These are phyloP conservation scores for Sitobion miscanthi DNA, from an alignment of 1,140 invertebrate species.

Conservation along the genomic window DNA sequence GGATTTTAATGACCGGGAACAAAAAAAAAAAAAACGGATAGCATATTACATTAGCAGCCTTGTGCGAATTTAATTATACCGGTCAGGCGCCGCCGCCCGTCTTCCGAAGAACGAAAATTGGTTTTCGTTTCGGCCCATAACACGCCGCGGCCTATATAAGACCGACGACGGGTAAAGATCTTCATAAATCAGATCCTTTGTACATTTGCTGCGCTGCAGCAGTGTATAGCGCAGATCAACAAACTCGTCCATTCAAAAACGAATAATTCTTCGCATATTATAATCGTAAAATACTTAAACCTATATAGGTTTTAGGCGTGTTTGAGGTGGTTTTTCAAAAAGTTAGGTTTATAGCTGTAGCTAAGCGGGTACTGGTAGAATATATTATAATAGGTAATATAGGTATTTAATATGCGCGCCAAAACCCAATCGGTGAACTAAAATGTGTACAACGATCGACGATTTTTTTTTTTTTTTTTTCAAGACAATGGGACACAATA, in stretches of 20 bases:
- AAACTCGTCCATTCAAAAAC: background rate
- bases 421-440: background rate
- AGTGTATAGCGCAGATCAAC: background rate
- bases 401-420: background rate
- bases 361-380: too few species aligned
- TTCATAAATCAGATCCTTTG: background rate
- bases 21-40: background rate
- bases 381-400: too few species aligned
- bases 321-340: too few species aligned
- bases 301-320: too few species aligned
- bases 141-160: background rate
- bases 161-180: background rate
- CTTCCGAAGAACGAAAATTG: background rate
- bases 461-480: background rate
- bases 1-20: constrained; percentile 19
- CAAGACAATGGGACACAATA: background rate
- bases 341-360: too few species aligned
- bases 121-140: background rate
- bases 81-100: background rate
- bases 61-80: constrained; percentile 35
- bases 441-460: background rate
- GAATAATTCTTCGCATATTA: background rate
- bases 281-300: too few species aligned
- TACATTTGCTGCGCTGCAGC: background rate
- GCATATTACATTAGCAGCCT: background rate